Evolutionary conservation across 1,140 invertebrate genomes (phyloP), one percentile per base, ranked within the genome.

Genomic region (Macrosteles quadrilineatus): DNA sequence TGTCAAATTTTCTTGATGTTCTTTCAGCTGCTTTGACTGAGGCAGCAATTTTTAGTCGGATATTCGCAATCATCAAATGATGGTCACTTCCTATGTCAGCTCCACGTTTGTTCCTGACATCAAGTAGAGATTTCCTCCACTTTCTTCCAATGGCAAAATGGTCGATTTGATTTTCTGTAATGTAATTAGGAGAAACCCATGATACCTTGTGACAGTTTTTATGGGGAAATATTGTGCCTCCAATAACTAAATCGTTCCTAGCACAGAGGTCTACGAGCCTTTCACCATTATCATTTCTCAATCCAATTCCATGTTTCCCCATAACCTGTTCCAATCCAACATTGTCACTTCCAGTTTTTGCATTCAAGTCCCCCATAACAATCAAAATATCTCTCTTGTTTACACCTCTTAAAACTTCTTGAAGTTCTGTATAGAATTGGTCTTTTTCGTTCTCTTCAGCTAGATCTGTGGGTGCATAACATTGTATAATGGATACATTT

Each of bases 321-420:
- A 67, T 43, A 67, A n/a, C 27, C 19, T 23, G 9, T 53, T 17
- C 47, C 21, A 30, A 12, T 6, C 67, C 67, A 23, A 53, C 21
- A 27, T 68, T 68, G 6, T 55, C 67, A 21, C 17, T 55, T n/a
- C 67, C 67, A n/a, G 43, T 45, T 29, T 68, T 68, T 9, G 67
- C 67, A 68, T 70, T 66, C n/a, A 70, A 31, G 36, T 70, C 69
- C n/a, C 69, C 69, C 43, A 66, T 50, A 3, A 70, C 43, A 25
- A 70, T 68, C 11, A 67, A 21, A n/a, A 70, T 70, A 31, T 70
- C 69, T 68, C 31, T 66, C 45, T 68, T 70, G 6, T 68, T 47
- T 4, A 68, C 23, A 4, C 23, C 43, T 3, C 19, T 68, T n/a
- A 69, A 11, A 14, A 29, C 30, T 12, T 47, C 19, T 29, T 27